phyloP scores from a whole-genome alignment of 2,888 invertebrate species.

The Gymnocheta viridis region DNA sequence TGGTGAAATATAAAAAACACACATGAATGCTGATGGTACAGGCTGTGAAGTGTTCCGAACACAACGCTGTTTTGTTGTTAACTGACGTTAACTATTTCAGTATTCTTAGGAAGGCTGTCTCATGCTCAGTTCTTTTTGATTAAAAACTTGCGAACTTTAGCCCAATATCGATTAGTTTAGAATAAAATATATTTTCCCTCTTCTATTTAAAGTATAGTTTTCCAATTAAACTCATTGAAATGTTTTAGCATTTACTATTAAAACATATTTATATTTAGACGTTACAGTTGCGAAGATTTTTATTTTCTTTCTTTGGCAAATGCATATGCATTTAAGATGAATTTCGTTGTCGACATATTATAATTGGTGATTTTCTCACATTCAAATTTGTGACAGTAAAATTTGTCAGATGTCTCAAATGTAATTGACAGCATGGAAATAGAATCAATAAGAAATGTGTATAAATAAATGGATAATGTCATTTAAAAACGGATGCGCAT shows the following conservation, averaged over 20 bases:
- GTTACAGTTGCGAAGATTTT: background rate
- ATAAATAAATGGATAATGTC: background rate
- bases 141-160: too few species aligned
- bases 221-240: background rate
- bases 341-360: conserved; percentile 15
- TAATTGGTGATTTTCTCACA: conserved; percentile 45
- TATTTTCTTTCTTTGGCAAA: background rate
- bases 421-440: background rate
- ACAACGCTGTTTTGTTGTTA: too few species aligned
- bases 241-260: background rate
- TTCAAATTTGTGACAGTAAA: conserved; percentile 16
- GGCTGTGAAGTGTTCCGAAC: too few species aligned
- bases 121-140: too few species aligned
- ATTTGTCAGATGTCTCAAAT: conserved; percentile 38
- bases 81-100: too few species aligned
- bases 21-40: too few species aligned
- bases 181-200: too few species aligned
- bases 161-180: too few species aligned
- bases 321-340: background rate
- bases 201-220: too few species aligned
- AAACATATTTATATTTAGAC: conserved; percentile 9
- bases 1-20: too few species aligned
- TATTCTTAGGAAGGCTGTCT: too few species aligned
- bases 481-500: too few species aligned
- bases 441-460: background rate